Conservation (phyloP, 2,888 invertebrate species). For the Sesamia inferens region DNA sequence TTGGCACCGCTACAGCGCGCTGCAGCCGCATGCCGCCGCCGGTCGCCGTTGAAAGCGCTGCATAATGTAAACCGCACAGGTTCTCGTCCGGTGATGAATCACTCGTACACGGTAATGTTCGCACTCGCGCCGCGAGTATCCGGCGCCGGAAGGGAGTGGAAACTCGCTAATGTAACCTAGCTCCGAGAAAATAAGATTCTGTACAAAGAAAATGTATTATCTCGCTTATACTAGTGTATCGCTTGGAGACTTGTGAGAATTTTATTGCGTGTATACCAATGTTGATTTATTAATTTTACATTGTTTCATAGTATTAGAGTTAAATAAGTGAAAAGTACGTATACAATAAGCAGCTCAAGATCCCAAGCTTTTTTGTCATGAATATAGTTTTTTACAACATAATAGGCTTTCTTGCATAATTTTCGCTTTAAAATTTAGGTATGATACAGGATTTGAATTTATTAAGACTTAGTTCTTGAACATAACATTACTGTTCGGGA, state of each 20-base stretch:
- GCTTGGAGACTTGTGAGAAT: not conserved
- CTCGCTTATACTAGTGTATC: not conserved
- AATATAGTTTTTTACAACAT: no score
- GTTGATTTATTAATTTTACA: not conserved
- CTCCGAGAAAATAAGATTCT: conserved; percentile 34
- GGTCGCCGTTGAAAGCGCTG: conserved; percentile 3
- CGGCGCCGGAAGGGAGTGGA: conserved; percentile 23
- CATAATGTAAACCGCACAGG: conserved; percentile 46
- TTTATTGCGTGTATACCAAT: not conserved
- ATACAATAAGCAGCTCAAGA: not conserved
- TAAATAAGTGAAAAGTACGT: not conserved
- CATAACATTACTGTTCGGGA: no score
- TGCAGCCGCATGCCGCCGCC: conserved; percentile 5
- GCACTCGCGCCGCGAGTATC: conserved; percentile 18
- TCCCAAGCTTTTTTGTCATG: no score
- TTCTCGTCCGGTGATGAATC: conserved; percentile 41
- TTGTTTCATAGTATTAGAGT: not conserved
- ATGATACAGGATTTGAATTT: no score
- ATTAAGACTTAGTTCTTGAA: no score
- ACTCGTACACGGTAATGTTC: conserved; percentile 39
- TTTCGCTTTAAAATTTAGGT: no score
- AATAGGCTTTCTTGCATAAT: no score
- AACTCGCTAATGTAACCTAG: conserved; percentile 40
- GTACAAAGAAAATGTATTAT: conserved; percentile 13
- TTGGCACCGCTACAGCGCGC: conserved; percentile 9